A percentile compares a stretch with the other conserved stretches of the same genome.
These are phyloP conservation scores for Melipona bicolor DNA, from an alignment of 2,888 invertebrate species.

Conservation along the genomic window DNA sequence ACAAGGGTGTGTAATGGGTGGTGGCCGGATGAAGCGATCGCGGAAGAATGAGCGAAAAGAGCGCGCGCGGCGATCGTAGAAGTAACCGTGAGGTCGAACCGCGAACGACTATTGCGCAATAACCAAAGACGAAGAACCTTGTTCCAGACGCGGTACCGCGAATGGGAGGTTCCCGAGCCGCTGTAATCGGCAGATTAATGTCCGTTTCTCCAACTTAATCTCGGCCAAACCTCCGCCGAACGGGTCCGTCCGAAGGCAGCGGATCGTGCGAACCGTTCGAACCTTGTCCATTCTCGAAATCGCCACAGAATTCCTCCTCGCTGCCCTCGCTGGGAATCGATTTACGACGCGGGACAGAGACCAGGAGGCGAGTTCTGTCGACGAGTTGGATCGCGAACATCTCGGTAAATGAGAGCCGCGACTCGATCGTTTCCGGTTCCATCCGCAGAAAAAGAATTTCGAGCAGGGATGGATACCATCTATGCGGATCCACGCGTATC, in stretches of 20 bases:
- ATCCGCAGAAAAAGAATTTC: too few relatives aligned
- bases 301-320: slow-evolving; percentile 15
- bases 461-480: too few relatives aligned
- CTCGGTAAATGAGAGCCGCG: too few relatives aligned
- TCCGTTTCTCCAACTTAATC: slow-evolving; percentile 74
- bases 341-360: slow-evolving; percentile 24
- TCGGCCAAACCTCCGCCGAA: slow-evolving; percentile 65
- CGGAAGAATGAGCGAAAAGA: slow-evolving; percentile 28
- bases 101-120: slow-evolving; percentile 78
- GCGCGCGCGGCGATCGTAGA: slow-evolving; percentile 31
- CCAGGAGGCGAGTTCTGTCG: too few relatives aligned
- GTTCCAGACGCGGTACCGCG: slow-evolving; percentile 79
- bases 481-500: too few relatives aligned
- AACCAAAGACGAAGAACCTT: slow-evolving; percentile 79
- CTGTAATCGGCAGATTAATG: slow-evolving; percentile 84
- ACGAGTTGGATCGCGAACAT: too few relatives aligned
- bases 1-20: not conserved
- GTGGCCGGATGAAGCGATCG: slow-evolving; percentile 2
- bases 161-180: slow-evolving; percentile 81
- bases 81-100: slow-evolving; percentile 57
- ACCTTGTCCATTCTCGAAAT: slow-evolving; percentile 50
- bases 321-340: slow-evolving; percentile 8
- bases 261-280: slow-evolving; percentile 3
- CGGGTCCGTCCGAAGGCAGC: slow-evolving; percentile 55
- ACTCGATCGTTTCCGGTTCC: too few relatives aligned